These are phyloP conservation scores for Nineta flava DNA, from an alignment of 2,888 invertebrate species.

Conservation along the genomic window DNA sequence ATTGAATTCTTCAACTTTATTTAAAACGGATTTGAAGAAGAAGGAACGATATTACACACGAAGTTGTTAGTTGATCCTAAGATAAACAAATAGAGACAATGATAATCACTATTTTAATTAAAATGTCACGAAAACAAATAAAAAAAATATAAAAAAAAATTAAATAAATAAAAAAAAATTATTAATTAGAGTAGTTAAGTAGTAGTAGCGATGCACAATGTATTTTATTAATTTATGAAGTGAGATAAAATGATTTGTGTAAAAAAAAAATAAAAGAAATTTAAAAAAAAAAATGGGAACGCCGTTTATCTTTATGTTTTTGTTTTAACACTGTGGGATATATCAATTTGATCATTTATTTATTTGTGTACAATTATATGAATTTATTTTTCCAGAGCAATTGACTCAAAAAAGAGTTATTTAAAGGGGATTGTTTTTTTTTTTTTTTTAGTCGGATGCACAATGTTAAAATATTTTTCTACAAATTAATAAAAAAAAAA, in stretches of 20 bases:
- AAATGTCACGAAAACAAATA: neutral
- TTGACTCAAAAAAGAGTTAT: no score
- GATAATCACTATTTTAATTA: neutral
- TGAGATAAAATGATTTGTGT: no score
- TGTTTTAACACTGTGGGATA: slow-evolving; percentile 4
- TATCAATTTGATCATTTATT: neutral
- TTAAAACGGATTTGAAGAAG: neutral
- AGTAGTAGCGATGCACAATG: slow-evolving; percentile 6
- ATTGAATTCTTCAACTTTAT: slow-evolving; percentile 1
- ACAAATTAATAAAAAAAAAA: neutral
- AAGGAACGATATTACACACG: neutral
- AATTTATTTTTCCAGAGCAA: no score
- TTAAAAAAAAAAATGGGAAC: no score
- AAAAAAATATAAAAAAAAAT: neutral
- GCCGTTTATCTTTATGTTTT: neutral
- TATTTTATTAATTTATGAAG: neutral
- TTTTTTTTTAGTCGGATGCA: slow-evolving; percentile 4
- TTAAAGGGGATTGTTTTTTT: no score
- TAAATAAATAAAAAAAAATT: neutral
- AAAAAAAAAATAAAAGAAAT: no score
- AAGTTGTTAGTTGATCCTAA: slow-evolving; percentile 6
- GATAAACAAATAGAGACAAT: slow-evolving; percentile 4
- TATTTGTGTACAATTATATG: no score
- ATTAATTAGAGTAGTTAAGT: neutral
- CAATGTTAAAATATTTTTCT: slow-evolving; percentile 5